A percentile compares a stretch with the other conserved stretches of the same genome.
Evolutionary conservation across 2,888 invertebrate genomes (phyloP).

Genomic region (Drosophila acutilabella): DNA sequence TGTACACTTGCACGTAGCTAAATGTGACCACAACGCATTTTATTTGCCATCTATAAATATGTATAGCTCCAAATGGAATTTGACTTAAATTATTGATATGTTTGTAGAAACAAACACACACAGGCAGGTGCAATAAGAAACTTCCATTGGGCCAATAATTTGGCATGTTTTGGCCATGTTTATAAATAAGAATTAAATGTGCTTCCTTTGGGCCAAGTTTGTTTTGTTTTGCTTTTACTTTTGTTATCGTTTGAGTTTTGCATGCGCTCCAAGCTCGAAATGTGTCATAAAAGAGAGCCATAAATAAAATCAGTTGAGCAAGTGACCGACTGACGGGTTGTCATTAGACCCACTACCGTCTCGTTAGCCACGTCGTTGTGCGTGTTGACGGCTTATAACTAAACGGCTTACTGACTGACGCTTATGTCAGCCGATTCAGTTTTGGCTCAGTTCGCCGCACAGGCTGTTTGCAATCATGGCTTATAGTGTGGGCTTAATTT

Average conservation of each 20-base stretch:
- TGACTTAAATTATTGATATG: constrained; percentile 58
- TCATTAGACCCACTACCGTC: constrained; percentile 52
- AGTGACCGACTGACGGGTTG: constrained; percentile 44
- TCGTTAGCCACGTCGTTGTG: constrained; percentile 47
- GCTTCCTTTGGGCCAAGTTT: constrained; percentile 14
- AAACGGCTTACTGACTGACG: constrained; percentile 38
- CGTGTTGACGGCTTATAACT: constrained; percentile 58
- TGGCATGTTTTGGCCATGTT: constrained; percentile 33
- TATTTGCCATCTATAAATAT: constrained; percentile 44
- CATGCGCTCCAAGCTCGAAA: constrained; percentile 49
- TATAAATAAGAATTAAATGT: constrained; percentile 28
- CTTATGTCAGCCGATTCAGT: constrained; percentile 8
- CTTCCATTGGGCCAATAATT: constrained; percentile 26
- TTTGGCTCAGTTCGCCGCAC: neutral
- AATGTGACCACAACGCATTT: constrained; percentile 53
- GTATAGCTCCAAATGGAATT: constrained; percentile 52
- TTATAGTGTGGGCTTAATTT: constrained; percentile 56
- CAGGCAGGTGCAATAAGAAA: constrained; percentile 3
- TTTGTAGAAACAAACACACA: constrained; percentile 18
- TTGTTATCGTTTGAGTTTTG: constrained; percentile 29
- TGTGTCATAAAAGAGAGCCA: constrained; percentile 69
- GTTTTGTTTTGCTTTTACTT: neutral
- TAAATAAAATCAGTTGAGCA: constrained; percentile 69
- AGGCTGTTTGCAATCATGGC: constrained; percentile 35
- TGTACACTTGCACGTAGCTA: constrained; percentile 31